These are phyloP conservation scores for Megamerina dolium DNA, from an alignment of 2,888 invertebrate species.

Conservation along the genomic window DNA sequence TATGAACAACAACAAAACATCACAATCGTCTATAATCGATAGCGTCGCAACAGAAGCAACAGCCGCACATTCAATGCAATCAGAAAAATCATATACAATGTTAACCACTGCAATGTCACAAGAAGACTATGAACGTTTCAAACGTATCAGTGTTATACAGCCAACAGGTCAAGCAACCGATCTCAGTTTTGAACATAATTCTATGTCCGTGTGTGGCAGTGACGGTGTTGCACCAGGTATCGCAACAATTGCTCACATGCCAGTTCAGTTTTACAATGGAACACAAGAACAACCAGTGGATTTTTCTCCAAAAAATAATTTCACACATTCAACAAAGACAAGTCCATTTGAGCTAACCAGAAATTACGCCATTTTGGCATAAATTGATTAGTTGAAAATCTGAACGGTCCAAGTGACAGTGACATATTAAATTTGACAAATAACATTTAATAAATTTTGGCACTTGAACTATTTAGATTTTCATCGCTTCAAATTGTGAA, in stretches of 20 bases:
- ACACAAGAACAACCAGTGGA: constrained; percentile 46
- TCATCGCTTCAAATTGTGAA: too few relatives aligned
- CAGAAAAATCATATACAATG: constrained; percentile 34
- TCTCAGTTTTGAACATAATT: constrained; percentile 11
- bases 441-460: too few relatives aligned
- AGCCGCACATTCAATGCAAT: background rate
- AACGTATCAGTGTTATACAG: constrained; percentile 43
- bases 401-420: too few relatives aligned
- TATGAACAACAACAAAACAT: background rate
- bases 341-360: constrained; percentile 47
- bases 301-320: constrained; percentile 48
- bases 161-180: constrained; percentile 20
- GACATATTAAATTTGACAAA: too few relatives aligned
- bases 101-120: constrained; percentile 31
- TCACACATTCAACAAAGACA: constrained; percentile 46
- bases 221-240: background rate
- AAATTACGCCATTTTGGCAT: constrained; percentile 46
- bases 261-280: constrained; percentile 27
- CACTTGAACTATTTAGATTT: too few relatives aligned
- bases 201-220: background rate
- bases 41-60: background rate
- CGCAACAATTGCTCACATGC: constrained; percentile 19
- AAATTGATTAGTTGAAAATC: too few relatives aligned
- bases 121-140: constrained; percentile 41
- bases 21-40: constrained; percentile 1